Evolutionary conservation across 92 coral and sea anemone genomes (phyloP).

Genomic region (Parazoanthus darwini): DNA sequence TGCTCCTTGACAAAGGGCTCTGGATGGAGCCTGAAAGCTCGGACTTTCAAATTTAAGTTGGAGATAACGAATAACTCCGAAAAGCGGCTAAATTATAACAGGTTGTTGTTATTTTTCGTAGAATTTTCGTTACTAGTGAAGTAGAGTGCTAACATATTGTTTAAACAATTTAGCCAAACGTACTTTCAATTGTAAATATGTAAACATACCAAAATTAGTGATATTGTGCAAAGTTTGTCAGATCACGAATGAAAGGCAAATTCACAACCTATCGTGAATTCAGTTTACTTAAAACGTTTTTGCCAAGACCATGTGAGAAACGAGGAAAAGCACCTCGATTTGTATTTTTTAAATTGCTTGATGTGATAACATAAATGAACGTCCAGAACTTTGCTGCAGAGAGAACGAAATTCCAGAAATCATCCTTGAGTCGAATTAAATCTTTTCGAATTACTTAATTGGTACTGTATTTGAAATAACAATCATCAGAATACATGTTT

Average conservation of each 20-base stretch:
- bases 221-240: background rate
- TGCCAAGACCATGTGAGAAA: background rate
- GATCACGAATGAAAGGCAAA: background rate
- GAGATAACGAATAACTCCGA: no score
- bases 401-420: background rate
- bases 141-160: background rate
- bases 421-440: background rate
- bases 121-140: background rate
- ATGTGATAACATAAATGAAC: background rate
- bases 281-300: no score
- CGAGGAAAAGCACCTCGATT: background rate
- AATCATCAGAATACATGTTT: background rate
- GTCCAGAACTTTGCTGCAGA: background rate
- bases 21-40: no score
- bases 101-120: background rate
- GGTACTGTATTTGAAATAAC: background rate
- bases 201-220: background rate
- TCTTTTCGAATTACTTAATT: background rate
- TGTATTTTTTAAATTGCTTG: no score
- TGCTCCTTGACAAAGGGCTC: no score
- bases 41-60: no score
- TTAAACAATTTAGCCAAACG: background rate
- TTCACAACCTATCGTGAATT: background rate
- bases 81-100: slow-evolving; percentile 16
- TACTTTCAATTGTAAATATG: background rate